Conservation (phyloP, 1,140 invertebrate species). For the Ips typographus region DNA sequence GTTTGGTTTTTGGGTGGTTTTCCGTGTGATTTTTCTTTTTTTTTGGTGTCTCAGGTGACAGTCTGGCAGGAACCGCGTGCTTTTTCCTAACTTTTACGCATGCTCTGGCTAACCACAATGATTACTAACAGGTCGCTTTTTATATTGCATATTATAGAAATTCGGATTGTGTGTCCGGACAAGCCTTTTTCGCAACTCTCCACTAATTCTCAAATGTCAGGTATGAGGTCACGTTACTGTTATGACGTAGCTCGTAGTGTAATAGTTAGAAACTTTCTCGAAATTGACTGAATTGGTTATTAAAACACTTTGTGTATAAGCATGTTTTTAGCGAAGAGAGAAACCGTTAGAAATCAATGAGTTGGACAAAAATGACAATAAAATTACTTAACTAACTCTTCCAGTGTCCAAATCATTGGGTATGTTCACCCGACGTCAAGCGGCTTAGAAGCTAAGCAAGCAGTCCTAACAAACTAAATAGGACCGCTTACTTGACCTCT, state of each 20-base stretch:
- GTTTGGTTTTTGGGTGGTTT: constrained; percentile 15
- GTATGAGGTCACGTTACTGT: constrained; percentile 34
- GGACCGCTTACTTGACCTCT: no score
- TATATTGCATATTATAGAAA: constrained; percentile 52
- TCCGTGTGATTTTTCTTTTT: neutral
- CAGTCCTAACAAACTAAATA: no score
- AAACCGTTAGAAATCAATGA: no score
- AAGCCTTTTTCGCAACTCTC: constrained; percentile 53
- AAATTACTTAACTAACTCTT: no score
- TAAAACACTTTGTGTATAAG: no score
- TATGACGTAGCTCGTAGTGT: neutral
- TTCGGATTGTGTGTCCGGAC: constrained; percentile 53
- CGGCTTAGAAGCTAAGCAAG: no score
- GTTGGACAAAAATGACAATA: no score
- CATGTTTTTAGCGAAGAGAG: no score
- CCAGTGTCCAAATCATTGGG: no score
- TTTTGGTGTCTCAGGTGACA: constrained; percentile 3
- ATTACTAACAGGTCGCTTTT: constrained; percentile 43
- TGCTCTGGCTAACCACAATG: neutral
- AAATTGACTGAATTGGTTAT: no score
- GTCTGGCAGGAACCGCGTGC: constrained; percentile 16
- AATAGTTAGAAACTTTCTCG: no score
- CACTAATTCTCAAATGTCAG: constrained; percentile 52
- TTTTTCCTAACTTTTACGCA: constrained; percentile 20
- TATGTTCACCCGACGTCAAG: no score